Conservation (phyloP, 2,888 invertebrate genomes). For the Galerucella calmariensis region DNA sequence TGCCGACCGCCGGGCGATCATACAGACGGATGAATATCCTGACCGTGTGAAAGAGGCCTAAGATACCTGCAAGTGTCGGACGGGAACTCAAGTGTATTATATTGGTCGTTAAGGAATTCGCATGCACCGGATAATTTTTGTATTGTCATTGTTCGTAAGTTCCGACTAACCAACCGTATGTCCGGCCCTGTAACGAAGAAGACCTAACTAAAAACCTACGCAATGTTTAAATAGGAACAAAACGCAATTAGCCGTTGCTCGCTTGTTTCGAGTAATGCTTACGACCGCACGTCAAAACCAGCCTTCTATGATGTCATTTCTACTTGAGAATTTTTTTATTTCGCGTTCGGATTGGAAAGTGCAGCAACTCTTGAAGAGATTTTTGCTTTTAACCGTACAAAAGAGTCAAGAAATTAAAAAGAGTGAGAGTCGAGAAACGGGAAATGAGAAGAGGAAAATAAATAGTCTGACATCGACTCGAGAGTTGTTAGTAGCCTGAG, state of each 20-base stretch:
- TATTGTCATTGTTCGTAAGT: background rate
- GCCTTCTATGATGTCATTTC: conserved; percentile 44
- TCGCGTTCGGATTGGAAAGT: conserved; percentile 17
- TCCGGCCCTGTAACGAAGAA: conserved; percentile 5
- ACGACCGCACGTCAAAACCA: conserved; percentile 40
- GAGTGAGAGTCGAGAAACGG: conserved; percentile 3
- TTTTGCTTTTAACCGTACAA: conserved; percentile 24
- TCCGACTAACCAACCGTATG: too few relatives aligned
- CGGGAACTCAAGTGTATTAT: too few relatives aligned
- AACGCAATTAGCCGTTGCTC: conserved; percentile 42
- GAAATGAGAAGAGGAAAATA: conserved; percentile 19
- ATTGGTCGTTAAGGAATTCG: too few relatives aligned
- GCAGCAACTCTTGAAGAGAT: conserved; percentile 28
- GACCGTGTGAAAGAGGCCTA: too few relatives aligned
- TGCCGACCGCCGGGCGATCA: too few relatives aligned
- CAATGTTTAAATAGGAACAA: conserved; percentile 43
- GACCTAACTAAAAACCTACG: conserved; percentile 37
- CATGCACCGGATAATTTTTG: background rate
- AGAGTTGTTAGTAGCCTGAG: conserved; percentile 5
- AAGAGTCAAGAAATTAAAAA: conserved; percentile 7
- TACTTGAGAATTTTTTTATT: conserved; percentile 31
- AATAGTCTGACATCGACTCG: conserved; percentile 11
- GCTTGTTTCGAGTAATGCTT: conserved; percentile 40
- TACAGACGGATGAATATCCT: too few relatives aligned
- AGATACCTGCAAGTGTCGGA: too few relatives aligned